Evolutionary conservation across 2,113 vertebrate species (phyloP), one percentile per base, ranked within the genome.

Genomic region (Aldabrachelys gigantea): DNA sequence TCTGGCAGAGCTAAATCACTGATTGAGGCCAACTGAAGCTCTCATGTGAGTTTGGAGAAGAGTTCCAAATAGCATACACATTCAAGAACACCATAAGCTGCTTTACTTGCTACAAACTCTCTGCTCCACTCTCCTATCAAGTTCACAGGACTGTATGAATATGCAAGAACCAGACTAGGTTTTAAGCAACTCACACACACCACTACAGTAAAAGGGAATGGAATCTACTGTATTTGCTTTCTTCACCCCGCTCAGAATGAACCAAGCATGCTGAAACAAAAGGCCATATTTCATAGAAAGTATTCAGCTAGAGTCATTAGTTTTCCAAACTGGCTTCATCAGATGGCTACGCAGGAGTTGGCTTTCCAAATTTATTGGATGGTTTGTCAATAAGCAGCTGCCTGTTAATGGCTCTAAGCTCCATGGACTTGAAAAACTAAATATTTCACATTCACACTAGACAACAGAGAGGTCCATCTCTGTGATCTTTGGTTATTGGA

Each of bases 301-400:
- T 91, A 80, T 50, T 92, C 88, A 0, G 0, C 69, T 65, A 94
- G 95, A 91, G 94, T 96, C 97, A 96, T 98, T 98, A 97, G 94
- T 94, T 97, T 96, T 96, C 95, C 93, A 88, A 97, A 95, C 97
- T 4, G 0, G 75, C 80, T 97, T 88, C 91, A 84, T 97, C 96
- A 96, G 96, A 97, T 94, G 97, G 92, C 84, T 94, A 83, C 97
- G 93, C 96, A 96, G 96, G 95, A 93, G 96, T 96, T 92, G 50
- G 85, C 91, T 56, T 95, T 95, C 96, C 95, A 94, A 95, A 97
- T 98, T 98, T 97, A 97, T 97, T 96, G 97, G 96, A 95, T 95
- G 89, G 94, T 90, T 96, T 97, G 96, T 97, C 97, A 96, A 97
- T 97, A 96, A 94, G 93, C 94, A 95, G 88, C 93, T 97, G 92